These are phyloP conservation scores for Tyrannus savana DNA, from an alignment of 2,113 vertebrate genomes.

Conservation along the genomic window DNA sequence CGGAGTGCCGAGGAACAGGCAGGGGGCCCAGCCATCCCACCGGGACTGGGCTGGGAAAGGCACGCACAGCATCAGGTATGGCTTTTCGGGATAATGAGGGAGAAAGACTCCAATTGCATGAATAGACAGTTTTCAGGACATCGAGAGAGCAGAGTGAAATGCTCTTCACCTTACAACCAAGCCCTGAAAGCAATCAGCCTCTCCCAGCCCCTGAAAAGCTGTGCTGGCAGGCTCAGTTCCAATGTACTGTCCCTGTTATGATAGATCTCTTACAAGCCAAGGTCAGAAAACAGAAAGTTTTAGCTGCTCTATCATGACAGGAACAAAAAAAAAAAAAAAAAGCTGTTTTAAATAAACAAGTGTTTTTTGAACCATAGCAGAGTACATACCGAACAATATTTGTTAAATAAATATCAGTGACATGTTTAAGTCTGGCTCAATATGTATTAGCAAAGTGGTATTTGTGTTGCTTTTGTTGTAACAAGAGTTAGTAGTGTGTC, in stretches of 20 bases:
- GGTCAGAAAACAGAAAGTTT: neutral
- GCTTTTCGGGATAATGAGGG: neutral
- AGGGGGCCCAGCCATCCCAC: neutral
- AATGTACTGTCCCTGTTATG: neutral
- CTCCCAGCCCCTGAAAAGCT: neutral
- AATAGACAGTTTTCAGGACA: neutral
- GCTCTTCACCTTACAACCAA: neutral
- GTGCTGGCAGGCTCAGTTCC: neutral
- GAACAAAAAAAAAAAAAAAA: neutral
- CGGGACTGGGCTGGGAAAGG: neutral
- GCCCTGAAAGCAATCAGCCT: neutral
- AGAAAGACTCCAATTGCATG: neutral
- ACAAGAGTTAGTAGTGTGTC: neutral
- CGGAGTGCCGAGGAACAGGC: neutral
- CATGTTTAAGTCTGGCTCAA: conserved; percentile 8
- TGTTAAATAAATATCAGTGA: conserved; percentile 37
- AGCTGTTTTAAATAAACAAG: conserved; percentile 2
- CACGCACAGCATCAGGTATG: rapidly evolving
- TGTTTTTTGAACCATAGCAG: conserved; percentile 23
- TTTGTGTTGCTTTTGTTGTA: conserved; percentile 9
- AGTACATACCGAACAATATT: neutral
- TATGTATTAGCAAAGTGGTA: neutral
- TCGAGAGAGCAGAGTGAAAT: neutral
- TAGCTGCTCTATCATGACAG: neutral
- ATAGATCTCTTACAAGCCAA: neutral